Base-by-base conservation (phyloP, 2,113 vertebrate genomes). In the Colistium nudipinnis region DNA sequence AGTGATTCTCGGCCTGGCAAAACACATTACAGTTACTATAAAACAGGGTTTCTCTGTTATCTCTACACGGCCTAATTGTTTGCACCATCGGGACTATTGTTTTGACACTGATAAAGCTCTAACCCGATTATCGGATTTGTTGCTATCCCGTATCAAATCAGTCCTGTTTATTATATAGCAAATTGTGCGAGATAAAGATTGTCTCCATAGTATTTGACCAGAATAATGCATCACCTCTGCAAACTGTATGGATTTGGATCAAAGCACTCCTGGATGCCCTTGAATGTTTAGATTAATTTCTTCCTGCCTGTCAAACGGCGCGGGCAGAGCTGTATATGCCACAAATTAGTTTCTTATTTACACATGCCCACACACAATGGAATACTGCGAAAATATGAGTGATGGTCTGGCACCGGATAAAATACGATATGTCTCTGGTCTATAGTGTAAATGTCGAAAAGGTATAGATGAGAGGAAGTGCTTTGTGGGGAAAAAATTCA, bases 1-100 rank as follows among this genome's bases (percentile, higher is more conserved):
- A 85, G 44, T 63, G 79, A 86, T 80, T 83, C 60, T 22, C 25
- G 67, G 44, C 47, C 63, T 81, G 62, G 79, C 57, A 79, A 67
- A 80, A 51, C 27, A 62, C 69, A 78, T 79, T 80, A 81, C 62
- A 75, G 60, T 53, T 38, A 53, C 69, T 74, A 67, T 78, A 81
- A 87, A 85, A 77, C 59, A 80, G 54, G 57, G 16, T 36, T 69
- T 39, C 41, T 68, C 33, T 65, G 64, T 66, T 87, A 82, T 85
- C 39, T 4, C 72, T 64, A n/a, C 57, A 51, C 51, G 49, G 54
- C 73, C 76, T 84, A 86, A 87, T 88, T 88, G 83, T 84, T 84
- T 86, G 44, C 57, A 63, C 45, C 65, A 65, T 35, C 1, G 62
- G 54, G 65, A 55, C 65, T 61, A 52, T 70, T 84, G 76, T 86